Conservation (phyloP, 2,888 invertebrate species). For the Drosophila mettleri region DNA sequence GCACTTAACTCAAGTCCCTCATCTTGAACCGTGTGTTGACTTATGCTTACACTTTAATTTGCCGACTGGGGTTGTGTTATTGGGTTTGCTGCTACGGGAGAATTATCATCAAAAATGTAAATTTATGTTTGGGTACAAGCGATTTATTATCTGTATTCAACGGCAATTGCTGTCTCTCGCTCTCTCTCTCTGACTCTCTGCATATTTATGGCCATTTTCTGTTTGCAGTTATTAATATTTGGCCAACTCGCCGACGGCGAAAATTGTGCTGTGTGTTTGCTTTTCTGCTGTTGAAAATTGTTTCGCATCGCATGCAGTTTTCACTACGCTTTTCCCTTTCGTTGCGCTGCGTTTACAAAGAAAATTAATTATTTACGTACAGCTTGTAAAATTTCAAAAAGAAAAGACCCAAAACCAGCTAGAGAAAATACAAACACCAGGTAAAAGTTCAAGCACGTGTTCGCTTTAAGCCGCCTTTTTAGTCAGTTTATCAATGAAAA, state of each 20-base stretch:
- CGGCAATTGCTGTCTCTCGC: conserved; percentile 6
- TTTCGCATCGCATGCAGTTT: conserved; percentile 38
- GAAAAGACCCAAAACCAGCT: neutral
- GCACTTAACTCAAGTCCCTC: conserved; percentile 9
- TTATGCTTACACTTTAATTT: conserved; percentile 55
- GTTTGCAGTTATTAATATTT: conserved; percentile 67
- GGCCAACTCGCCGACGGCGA: conserved; percentile 38
- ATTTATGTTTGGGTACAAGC: conserved; percentile 70
- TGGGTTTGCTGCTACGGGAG: conserved; percentile 16
- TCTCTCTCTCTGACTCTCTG: conserved; percentile 1
- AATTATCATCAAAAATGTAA: conserved; percentile 79
- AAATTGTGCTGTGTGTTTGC: neutral
- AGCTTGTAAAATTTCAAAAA: neutral
- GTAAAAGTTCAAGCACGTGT: conserved; percentile 7
- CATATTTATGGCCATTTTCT: conserved; percentile 63
- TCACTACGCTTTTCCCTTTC: conserved; percentile 34
- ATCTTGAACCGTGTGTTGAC: conserved; percentile 48
- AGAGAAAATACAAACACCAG: conserved; percentile 1
- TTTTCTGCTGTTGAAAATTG: conserved; percentile 27
- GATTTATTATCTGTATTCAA: conserved; percentile 65
- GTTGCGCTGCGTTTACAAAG: neutral
- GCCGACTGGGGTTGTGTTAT: conserved; percentile 1
- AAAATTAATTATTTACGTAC: conserved; percentile 28
- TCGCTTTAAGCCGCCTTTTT: neutral
- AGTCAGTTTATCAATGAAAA: conserved; percentile 1